Evolutionary conservation across 2,888 invertebrate species (phyloP).

Genomic region (Cryptops parisi): DNA sequence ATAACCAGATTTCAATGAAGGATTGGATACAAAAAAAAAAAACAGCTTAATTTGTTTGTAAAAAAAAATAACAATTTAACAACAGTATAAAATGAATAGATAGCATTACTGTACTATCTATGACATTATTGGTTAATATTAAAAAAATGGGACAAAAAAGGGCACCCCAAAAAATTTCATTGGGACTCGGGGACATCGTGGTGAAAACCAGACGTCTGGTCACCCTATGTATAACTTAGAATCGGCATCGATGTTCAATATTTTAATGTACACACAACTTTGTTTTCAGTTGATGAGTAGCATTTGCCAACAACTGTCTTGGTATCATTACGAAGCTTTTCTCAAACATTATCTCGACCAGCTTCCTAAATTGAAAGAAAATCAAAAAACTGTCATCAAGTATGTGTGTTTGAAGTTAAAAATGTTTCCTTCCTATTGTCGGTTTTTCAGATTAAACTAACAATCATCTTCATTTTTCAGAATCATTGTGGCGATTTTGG

Average conservation of each 20-base stretch:
- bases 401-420: slow-evolving; percentile 17
- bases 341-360: slow-evolving; percentile 64
- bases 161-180: too few relatives aligned
- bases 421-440: background rate
- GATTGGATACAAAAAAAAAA: too few relatives aligned
- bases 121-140: too few relatives aligned
- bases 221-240: background rate
- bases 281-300: slow-evolving; percentile 45
- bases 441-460: background rate
- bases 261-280: background rate
- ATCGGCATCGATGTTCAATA: background rate
- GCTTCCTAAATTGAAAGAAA: slow-evolving; percentile 50
- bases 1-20: too few relatives aligned
- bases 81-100: too few relatives aligned
- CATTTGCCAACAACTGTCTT: slow-evolving; percentile 62
- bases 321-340: slow-evolving; percentile 75
- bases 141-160: too few relatives aligned
- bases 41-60: too few relatives aligned
- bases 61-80: too few relatives aligned
- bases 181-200: too few relatives aligned
- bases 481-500: slow-evolving; percentile 47
- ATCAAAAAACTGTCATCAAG: slow-evolving; percentile 65
- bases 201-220: too few relatives aligned
- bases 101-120: too few relatives aligned
- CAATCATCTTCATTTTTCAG: slow-evolving; percentile 16